Evolutionary conservation across 2,113 vertebrate genomes (phyloP), one percentile per base, ranked within the genome.

Genomic region (Spheniscus mendiculus): DNA sequence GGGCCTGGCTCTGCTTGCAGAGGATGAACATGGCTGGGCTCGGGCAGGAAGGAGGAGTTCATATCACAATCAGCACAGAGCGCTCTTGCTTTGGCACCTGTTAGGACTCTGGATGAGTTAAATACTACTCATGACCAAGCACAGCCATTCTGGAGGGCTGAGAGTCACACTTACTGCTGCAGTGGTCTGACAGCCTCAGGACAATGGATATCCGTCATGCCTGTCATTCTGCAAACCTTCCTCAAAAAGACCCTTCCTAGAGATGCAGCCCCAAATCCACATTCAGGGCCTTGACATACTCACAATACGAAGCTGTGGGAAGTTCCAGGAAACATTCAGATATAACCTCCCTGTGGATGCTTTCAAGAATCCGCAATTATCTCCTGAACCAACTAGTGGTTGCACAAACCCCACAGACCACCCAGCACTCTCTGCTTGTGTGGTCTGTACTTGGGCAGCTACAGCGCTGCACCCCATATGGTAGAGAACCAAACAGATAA

Each of bases 321-420:
- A 91, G 87, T 70, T 94, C 77, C 84, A 90, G 52, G 40, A 72
- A 92, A 49, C 34, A 59, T 12, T 30, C 55, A 88, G 66, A 91
- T 76, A 58, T 8, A 40, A 96, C 78, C 49, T 90, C 74, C 70
- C 84, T 82, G 44, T 16, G 40, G 84, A 70, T 65, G 30, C 19
- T 91, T 93, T 55, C 49, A 90, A 76, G 81, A 84, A 93, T n/a
- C 47, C 3, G 6, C 77, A 95, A 52, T 58, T 79, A 90, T 36
- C 84, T 93, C 84, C 89, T 82, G 45, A 94, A 79, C 44, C 44
- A 77, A 83, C 17, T 36, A 69, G 67, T 21, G 72, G 72, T 21
- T 83, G 91, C 67, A 80, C 36, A 94, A 74, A 81, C 52, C 61
- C 90, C 90, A 91, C 90, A 90, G 94, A 83, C 90, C 94, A 96